Conservation (phyloP, 2,113 vertebrate genomes). For the Corythoichthys haematopterus region DNA sequence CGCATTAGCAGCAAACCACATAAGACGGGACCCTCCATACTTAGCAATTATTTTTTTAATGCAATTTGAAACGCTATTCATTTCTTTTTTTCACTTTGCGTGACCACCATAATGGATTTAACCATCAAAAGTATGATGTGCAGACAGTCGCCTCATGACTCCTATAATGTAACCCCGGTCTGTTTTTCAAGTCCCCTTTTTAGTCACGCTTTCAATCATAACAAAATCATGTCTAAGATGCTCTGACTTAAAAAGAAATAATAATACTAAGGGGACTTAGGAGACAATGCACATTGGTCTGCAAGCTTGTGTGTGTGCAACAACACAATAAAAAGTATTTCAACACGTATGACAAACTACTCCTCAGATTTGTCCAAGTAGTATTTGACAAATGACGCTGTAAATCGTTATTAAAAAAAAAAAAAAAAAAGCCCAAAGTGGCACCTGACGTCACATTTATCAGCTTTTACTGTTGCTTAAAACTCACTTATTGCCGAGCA, state of each 20-base stretch:
- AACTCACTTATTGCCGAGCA: not conserved
- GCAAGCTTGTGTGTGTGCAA: not conserved
- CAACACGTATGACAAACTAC: too few species aligned
- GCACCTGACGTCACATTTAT: not conserved
- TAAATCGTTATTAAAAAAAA: too few species aligned
- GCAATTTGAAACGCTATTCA: not conserved
- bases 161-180: not conserved
- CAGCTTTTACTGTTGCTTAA: not conserved
- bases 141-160: conserved; percentile 2
- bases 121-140: not conserved
- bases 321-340: not conserved
- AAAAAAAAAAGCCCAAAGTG: not conserved
- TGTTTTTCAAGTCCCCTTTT: not conserved
- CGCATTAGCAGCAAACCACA: not conserved
- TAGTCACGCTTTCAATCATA: not conserved
- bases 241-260: not conserved
- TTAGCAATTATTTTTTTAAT: not conserved
- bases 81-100: not conserved
- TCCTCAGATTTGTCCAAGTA: too few species aligned
- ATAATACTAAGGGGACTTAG: not conserved
- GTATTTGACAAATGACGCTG: too few species aligned
- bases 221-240: not conserved
- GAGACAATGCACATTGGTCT: not conserved
- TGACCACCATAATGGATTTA: conserved; percentile 9
- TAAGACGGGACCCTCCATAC: not conserved